phyloP scores from a whole-genome alignment of 2,113 vertebrate genomes.

The Chroicocephalus ridibundus region DNA sequence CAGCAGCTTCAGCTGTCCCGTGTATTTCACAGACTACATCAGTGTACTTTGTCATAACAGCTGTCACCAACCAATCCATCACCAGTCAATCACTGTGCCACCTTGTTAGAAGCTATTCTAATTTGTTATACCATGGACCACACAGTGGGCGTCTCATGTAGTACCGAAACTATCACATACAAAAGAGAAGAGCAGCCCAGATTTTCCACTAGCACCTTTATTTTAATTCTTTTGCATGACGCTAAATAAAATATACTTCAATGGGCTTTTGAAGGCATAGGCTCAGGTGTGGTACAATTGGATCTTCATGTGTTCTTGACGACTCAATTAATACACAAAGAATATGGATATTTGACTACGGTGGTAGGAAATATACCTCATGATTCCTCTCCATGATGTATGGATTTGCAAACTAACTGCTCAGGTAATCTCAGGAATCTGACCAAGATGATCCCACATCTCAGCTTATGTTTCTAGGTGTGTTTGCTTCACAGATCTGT shows the following conservation, averaged over 20 bases:
- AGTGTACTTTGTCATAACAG: background rate
- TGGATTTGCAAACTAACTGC: background rate
- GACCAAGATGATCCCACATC: background rate
- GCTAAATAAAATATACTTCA: background rate
- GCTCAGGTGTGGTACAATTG: background rate
- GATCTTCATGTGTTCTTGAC: background rate
- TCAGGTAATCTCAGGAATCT: background rate
- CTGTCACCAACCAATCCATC: background rate
- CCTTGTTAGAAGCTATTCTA: background rate
- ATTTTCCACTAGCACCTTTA: background rate
- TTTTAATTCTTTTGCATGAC: background rate
- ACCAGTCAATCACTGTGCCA: background rate
- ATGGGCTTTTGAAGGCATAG: background rate
- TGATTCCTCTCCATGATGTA: background rate
- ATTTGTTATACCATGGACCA: background rate
- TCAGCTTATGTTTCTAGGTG: background rate
- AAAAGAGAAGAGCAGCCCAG: background rate
- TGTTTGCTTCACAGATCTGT: background rate
- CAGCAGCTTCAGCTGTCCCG: background rate
- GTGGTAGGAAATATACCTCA: background rate
- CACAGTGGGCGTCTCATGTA: background rate
- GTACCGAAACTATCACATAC: background rate
- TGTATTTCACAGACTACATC: background rate
- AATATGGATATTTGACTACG: background rate
- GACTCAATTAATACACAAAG: background rate